Conservation (phyloP, 2,113 vertebrate species). For the Mionectes macconnelli region DNA sequence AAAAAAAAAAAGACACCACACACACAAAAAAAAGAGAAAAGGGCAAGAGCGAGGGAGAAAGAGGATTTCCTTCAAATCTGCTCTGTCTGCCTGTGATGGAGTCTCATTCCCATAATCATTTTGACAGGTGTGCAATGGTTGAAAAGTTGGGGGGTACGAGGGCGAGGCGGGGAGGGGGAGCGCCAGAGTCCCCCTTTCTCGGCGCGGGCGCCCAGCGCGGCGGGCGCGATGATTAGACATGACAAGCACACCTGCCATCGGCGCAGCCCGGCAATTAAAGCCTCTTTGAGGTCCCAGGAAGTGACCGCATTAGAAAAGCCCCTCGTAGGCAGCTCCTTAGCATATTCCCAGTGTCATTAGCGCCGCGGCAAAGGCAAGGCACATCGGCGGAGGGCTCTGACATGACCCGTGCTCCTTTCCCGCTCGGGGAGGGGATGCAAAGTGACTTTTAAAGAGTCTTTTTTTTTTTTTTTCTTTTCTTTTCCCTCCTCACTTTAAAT, state of each 20-base stretch:
- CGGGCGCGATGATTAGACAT: conserved; percentile 77
- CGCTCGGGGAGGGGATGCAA: conserved; percentile 62
- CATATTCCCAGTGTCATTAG: conserved; percentile 74
- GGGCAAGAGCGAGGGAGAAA: conserved; percentile 67
- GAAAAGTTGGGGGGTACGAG: conserved; percentile 57
- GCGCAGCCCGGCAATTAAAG: conserved; percentile 76
- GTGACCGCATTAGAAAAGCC: conserved; percentile 61
- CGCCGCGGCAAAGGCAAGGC: conserved; percentile 53
- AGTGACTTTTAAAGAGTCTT: conserved; percentile 66
- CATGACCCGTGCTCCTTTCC: conserved; percentile 66
- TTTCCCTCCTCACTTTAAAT: not conserved
- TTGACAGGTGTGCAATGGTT: conserved; percentile 87
- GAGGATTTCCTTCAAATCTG: conserved; percentile 79
- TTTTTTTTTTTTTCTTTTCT: not conserved
- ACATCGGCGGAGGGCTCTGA: conserved; percentile 63
- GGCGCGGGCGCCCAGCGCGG: conserved; percentile 44
- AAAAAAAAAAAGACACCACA: not conserved
- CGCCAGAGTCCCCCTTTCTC: not conserved
- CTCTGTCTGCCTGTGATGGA: conserved; percentile 76
- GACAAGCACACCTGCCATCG: conserved; percentile 85
- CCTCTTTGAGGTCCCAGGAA: conserved; percentile 68
- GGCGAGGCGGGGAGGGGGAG: not conserved
- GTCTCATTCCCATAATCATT: conserved; percentile 89
- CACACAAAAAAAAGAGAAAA: not conserved
- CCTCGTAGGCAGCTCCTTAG: conserved; percentile 62